These are phyloP conservation scores for Temnothorax nylanderi DNA, from an alignment of 1,140 invertebrate species.

Conservation along the genomic window DNA sequence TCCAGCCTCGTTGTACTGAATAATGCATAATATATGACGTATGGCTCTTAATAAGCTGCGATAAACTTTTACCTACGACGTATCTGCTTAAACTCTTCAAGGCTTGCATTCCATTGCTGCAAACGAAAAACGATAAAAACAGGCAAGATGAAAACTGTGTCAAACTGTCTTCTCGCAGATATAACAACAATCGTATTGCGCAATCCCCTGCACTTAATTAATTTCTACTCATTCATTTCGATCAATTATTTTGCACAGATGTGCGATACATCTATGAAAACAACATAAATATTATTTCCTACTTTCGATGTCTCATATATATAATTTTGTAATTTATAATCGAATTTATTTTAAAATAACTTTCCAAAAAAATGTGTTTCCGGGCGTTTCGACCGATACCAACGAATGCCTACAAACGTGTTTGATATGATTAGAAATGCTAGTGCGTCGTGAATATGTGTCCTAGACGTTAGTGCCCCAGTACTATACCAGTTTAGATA, in stretches of 20 bases:
- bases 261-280: not conserved
- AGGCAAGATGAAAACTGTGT: not conserved
- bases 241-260: not conserved
- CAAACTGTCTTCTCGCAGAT: not conserved
- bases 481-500: slow-evolving; percentile 37
- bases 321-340: not conserved
- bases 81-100: slow-evolving; percentile 60
- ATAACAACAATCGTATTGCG: not conserved
- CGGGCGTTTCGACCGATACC: not conserved
- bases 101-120: slow-evolving; percentile 6
- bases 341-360: not conserved
- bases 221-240: not conserved
- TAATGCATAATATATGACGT: slow-evolving; percentile 59
- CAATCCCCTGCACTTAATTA: not conserved
- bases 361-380: not conserved
- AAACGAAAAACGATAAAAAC: not conserved
- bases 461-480: not conserved
- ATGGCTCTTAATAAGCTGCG: slow-evolving; percentile 60
- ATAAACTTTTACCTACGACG: slow-evolving; percentile 41
- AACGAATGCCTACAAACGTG: not conserved
- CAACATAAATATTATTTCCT: not conserved
- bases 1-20: slow-evolving; percentile 37
- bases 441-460: not conserved
- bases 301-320: not conserved
- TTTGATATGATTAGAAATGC: slow-evolving; percentile 9